Evolutionary conservation across 2,888 invertebrate species (phyloP).

Genomic region (Pogonocherus hispidulus): DNA sequence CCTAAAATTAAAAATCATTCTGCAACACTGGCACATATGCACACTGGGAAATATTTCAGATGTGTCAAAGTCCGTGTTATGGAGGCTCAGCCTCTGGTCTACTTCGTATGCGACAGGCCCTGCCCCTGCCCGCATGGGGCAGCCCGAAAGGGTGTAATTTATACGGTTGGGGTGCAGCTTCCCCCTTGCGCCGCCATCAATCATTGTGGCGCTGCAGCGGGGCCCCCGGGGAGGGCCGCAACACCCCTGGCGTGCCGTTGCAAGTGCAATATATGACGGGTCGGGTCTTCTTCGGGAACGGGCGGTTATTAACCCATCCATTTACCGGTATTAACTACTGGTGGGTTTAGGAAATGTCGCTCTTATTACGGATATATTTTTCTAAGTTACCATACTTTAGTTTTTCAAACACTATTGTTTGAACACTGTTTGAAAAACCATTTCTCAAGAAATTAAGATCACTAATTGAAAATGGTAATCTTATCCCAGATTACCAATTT

Average conservation of each 20-base stretch:
- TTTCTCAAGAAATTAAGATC: too few species aligned
- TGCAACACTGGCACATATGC: too few species aligned
- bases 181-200: conserved; percentile 67
- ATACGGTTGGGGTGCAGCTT: conserved; percentile 67
- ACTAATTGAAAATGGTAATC: too few species aligned
- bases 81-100: not conserved
- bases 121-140: conserved; percentile 43
- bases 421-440: too few species aligned
- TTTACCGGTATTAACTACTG: conserved; percentile 31
- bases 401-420: too few species aligned
- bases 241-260: conserved; percentile 53
- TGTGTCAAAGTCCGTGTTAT: not conserved
- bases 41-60: too few species aligned
- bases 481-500: too few species aligned
- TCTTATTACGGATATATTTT: too few species aligned
- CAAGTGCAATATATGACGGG: conserved; percentile 65
- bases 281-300: conserved; percentile 41
- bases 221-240: conserved; percentile 56
- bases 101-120: conserved; percentile 22
- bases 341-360: too few species aligned
- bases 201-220: conserved; percentile 66
- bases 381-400: too few species aligned
- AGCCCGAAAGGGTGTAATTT: conserved; percentile 67
- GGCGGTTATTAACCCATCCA: conserved; percentile 24
- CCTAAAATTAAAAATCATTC: too few species aligned